Percentiles rank a stretch among this genome's conserved stretches.
These are phyloP conservation scores for Cryptops parisi DNA, from an alignment of 2,888 invertebrate species.

Conservation along the genomic window DNA sequence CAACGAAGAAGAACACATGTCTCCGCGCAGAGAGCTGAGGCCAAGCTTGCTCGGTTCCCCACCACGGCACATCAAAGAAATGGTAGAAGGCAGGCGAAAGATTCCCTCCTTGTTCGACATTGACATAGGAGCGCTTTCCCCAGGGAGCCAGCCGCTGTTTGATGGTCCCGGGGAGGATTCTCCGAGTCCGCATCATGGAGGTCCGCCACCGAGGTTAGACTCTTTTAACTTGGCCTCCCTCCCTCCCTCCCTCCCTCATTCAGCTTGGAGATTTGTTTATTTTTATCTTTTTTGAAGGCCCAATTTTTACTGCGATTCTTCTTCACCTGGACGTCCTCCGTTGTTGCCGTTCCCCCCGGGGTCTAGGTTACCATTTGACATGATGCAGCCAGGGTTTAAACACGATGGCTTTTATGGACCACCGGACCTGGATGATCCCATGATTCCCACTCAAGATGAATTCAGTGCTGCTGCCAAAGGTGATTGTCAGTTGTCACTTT, in stretches of 20 bases:
- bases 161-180: no score
- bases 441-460: no score
- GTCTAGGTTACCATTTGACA: background rate
- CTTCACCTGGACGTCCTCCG: background rate
- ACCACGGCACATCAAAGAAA: conserved; percentile 25
- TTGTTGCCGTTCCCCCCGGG: background rate
- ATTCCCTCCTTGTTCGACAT: conserved; percentile 20
- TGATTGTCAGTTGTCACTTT: no score
- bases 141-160: no score
- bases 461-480: no score
- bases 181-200: background rate
- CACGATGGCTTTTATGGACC: no score
- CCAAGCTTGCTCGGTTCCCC: conserved; percentile 26
- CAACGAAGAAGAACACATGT: background rate
- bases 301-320: conserved; percentile 18
- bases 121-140: conserved; percentile 17
- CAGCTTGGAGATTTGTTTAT: background rate
- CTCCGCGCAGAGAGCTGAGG: conserved; percentile 9
- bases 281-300: conserved; percentile 13
- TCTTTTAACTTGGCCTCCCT: no score
- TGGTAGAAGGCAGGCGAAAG: conserved; percentile 18
- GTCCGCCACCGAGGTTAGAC: no score
- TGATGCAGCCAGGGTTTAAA: no score
- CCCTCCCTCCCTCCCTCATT: no score
- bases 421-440: no score